Base-by-base conservation (phyloP, 2,797 vertebrate genomes). In the Tachyglossus aculeatus region DNA sequence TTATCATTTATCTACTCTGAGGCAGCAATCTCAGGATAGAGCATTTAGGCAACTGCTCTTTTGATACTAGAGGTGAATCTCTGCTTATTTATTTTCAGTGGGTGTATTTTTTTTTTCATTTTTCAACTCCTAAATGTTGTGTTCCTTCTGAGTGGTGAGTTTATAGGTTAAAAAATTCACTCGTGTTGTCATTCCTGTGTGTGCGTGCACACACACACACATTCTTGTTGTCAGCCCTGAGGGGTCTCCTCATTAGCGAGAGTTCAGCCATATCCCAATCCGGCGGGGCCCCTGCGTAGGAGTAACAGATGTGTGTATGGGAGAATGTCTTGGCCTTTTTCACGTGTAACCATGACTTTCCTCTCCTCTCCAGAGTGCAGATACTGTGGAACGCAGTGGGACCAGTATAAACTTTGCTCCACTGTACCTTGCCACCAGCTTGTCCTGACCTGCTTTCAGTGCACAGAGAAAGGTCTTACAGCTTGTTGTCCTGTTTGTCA, bases 401-500 rank as follows among this genome's bases (percentile, higher is more conserved):
- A 99, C 88, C 91, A 90, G 81, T 99, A 99, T 83, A 84, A 92
- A 84, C 92, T 98, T 65, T 99, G 98, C 53, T 95, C 95, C 43
- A 97, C 95, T 18, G 78, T 67, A 25, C 92, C 91, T 71, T 99
- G 98, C 88, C 94, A 91, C 78, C 98, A 99, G 91, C 95, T 99
- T 51, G 93, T 99, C 57, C 86, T 99, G 83, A 94, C 94, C 0
- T 99, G 98, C 74, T 70, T 77, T 8, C 37, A 72, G 67, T 99
- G 98, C 87, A 90, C 90, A 72, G 84, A 13, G 72, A 90, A 86
- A 19, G 95, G 96, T 47, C 87, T 81, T 75, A 98, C 94, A 3
- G 95, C 97, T 71, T 99, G 98, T 83, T 99, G 97, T 88, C 87
- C 89, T 51, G 78, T 85, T 19, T 99, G 98, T 83, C 96, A 96